Evolutionary conservation across 2,888 invertebrate genomes (phyloP).

Genomic region (Balanococcus diminutus): DNA sequence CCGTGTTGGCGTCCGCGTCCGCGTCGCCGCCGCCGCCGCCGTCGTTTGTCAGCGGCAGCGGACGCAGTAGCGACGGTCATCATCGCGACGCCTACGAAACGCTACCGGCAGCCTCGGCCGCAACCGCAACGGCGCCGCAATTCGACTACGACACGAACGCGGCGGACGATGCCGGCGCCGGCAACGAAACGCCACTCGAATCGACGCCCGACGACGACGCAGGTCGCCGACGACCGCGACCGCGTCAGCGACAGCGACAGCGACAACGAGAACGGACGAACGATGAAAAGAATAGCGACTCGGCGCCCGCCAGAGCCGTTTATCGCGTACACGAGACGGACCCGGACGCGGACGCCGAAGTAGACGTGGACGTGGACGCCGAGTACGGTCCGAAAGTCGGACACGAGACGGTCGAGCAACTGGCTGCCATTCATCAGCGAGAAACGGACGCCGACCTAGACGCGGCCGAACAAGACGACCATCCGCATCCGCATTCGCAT

Average conservation of each 20-base stretch:
- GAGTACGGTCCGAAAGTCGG: conserved; percentile 6
- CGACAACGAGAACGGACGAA: not conserved
- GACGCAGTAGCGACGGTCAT: too few species aligned
- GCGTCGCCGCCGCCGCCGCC: not conserved
- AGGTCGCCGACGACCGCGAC: not conserved
- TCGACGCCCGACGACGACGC: not conserved
- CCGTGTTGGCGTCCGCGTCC: not conserved
- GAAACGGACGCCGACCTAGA: conserved; percentile 21
- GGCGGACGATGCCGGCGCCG: not conserved
- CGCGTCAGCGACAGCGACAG: not conserved
- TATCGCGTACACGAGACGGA: not conserved
- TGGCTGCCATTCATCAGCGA: conserved; percentile 33
- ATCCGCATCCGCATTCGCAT: not conserved
- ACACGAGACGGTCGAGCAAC: not conserved
- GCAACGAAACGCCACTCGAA: not conserved
- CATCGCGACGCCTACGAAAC: too few species aligned
- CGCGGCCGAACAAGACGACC: not conserved
- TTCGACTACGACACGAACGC: not conserved
- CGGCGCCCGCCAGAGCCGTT: not conserved
- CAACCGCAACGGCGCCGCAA: too few species aligned
- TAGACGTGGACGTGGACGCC: not conserved
- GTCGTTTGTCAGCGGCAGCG: not conserved
- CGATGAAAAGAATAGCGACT: too few species aligned
- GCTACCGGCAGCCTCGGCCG: not conserved
- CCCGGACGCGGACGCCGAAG: too few species aligned